Conservation (phyloP, 2,113 vertebrate species). For the Numida meleagris region DNA sequence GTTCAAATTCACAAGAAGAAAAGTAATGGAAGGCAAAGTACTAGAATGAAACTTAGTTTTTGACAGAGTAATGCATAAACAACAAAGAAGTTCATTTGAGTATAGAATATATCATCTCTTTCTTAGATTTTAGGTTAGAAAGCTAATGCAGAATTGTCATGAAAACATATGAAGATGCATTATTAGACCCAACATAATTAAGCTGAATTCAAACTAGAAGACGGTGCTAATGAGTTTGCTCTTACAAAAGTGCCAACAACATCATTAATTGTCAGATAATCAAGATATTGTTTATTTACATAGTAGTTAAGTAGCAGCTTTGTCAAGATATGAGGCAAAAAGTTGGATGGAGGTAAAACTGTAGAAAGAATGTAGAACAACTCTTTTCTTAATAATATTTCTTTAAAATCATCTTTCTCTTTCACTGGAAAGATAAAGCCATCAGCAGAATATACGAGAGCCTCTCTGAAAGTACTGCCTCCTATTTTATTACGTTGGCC, state of each 20-base stretch:
- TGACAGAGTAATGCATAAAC: neutral
- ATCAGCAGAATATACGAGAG: neutral
- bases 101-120: neutral
- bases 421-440: neutral
- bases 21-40: neutral
- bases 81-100: neutral
- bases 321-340: neutral
- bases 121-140: neutral
- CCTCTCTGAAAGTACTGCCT: too few relatives aligned
- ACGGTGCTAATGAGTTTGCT: neutral
- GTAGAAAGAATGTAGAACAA: neutral
- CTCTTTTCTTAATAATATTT: neutral
- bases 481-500: too few relatives aligned
- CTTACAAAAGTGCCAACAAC: neutral
- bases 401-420: neutral
- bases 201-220: neutral
- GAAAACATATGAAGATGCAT: neutral
- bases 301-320: neutral
- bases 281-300: neutral
- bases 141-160: neutral
- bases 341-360: neutral
- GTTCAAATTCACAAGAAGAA: neutral
- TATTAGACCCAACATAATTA: neutral
- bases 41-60: neutral
- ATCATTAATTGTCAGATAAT: neutral